Conservation (phyloP, 2,113 vertebrate species). For the Polypterus senegalus region DNA sequence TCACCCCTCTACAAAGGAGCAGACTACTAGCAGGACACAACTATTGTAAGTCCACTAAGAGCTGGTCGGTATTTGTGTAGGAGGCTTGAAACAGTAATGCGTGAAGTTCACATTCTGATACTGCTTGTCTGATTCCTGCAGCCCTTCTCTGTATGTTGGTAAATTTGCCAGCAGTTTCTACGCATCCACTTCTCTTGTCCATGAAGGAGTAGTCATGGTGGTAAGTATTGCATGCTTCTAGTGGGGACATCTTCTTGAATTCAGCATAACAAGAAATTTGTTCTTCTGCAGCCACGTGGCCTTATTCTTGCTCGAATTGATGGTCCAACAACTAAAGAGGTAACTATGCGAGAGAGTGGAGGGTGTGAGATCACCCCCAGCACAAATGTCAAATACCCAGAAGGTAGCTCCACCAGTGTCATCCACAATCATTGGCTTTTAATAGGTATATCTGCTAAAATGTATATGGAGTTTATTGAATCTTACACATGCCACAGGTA, state of each 20-base stretch:
- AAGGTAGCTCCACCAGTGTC: slow-evolving; percentile 56
- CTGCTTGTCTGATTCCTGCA: slow-evolving; percentile 26
- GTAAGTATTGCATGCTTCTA: slow-evolving; percentile 28
- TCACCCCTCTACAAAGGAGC: slow-evolving; percentile 57
- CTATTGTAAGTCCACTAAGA: slow-evolving; percentile 62
- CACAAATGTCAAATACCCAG: slow-evolving; percentile 76
- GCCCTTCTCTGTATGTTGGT: slow-evolving; percentile 81
- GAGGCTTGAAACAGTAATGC: background rate
- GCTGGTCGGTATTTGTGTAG: background rate
- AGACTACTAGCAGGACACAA: slow-evolving; percentile 61
- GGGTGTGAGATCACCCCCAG: slow-evolving; percentile 79
- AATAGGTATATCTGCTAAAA: slow-evolving; percentile 54
- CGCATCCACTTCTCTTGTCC: slow-evolving; percentile 76
- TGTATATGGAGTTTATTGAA: background rate
- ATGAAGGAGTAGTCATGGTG: slow-evolving; percentile 71
- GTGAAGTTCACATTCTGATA: background rate
- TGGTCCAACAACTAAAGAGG: slow-evolving; percentile 71
- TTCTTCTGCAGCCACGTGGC: slow-evolving; percentile 64
- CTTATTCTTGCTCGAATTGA: slow-evolving; percentile 66
- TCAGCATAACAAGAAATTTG: background rate
- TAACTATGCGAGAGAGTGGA: slow-evolving; percentile 71
- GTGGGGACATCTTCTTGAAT: too few relatives aligned
- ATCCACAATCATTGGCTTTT: slow-evolving; percentile 83
- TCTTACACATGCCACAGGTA: background rate
- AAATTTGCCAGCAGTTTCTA: slow-evolving; percentile 77